phyloP scores from a whole-genome alignment of 2,797 vertebrate genomes.

The Psittacula echo region DNA sequence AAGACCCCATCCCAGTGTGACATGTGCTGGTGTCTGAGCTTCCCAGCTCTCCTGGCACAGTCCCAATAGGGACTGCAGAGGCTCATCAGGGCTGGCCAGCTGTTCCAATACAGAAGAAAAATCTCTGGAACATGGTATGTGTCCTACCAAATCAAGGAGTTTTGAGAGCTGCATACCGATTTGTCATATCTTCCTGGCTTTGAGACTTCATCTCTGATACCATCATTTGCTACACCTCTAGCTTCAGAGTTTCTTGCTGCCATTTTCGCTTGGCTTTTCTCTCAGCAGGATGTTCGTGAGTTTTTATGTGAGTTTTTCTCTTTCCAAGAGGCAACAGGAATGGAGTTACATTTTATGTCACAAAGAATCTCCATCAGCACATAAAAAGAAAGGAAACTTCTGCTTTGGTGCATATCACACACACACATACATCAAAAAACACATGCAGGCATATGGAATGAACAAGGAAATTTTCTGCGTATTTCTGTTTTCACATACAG shows the following conservation, averaged over 20 bases:
- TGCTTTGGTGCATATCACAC: background rate
- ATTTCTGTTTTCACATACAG: slow-evolving; percentile 54
- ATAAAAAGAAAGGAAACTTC: background rate
- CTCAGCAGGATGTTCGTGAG: background rate
- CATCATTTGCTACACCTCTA: background rate
- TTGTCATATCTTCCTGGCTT: background rate
- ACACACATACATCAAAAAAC: background rate
- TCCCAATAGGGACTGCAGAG: background rate
- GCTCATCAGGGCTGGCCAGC: slow-evolving; percentile 35
- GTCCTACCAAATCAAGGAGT: background rate
- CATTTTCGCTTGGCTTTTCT: background rate
- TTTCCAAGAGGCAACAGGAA: background rate
- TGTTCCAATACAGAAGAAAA: slow-evolving; percentile 18
- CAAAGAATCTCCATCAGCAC: background rate
- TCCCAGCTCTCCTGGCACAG: background rate
- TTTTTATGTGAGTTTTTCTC: background rate
- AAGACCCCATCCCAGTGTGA: background rate
- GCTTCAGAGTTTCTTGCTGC: background rate
- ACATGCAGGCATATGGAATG: background rate
- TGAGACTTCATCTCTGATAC: background rate
- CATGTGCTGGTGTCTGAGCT: slow-evolving; percentile 42
- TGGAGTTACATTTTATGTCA: background rate
- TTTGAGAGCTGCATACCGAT: background rate
- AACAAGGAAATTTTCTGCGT: slow-evolving; percentile 27
- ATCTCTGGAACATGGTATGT: background rate